These are phyloP conservation scores for Hoplias malabaricus DNA, from an alignment of 2,113 vertebrate genomes.

Conservation along the genomic window DNA sequence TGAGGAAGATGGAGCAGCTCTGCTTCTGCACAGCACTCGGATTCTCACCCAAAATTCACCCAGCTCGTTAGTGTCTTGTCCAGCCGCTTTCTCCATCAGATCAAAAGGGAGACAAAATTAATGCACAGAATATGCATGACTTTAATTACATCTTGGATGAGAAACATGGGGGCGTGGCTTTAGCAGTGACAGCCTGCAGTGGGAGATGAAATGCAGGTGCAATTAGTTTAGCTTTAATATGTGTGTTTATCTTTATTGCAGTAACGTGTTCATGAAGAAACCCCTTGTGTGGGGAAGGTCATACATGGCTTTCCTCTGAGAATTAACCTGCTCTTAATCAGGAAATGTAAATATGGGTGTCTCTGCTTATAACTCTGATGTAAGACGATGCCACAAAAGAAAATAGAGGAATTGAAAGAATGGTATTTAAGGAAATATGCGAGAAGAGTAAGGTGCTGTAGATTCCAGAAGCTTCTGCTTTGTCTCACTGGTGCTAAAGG, in stretches of 20 bases:
- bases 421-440: neutral
- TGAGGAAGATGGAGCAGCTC: neutral
- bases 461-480: neutral
- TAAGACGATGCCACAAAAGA: no score
- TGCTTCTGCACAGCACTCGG: neutral
- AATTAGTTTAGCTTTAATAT: slow-evolving; percentile 61
- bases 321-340: neutral
- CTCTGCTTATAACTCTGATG: neutral
- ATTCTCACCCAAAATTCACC: neutral
- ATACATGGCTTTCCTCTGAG: neutral
- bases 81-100: slow-evolving; percentile 55
- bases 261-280: neutral
- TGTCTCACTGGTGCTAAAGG: no score
- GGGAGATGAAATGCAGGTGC: slow-evolving; percentile 63
- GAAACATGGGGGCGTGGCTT: slow-evolving; percentile 56
- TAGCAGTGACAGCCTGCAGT: slow-evolving; percentile 44
- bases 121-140: slow-evolving; percentile 71
- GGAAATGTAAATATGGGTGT: neutral
- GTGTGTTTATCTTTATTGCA: slow-evolving; percentile 37
- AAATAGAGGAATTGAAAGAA: neutral
- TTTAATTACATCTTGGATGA: slow-evolving; percentile 66
- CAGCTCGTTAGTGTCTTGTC: slow-evolving; percentile 56
- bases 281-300: neutral
- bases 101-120: slow-evolving; percentile 66
- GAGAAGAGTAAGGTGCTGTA: neutral